These are phyloP conservation scores for Oedothorax gibbosus DNA, from an alignment of 1,140 invertebrate genomes.

Conservation along the genomic window DNA sequence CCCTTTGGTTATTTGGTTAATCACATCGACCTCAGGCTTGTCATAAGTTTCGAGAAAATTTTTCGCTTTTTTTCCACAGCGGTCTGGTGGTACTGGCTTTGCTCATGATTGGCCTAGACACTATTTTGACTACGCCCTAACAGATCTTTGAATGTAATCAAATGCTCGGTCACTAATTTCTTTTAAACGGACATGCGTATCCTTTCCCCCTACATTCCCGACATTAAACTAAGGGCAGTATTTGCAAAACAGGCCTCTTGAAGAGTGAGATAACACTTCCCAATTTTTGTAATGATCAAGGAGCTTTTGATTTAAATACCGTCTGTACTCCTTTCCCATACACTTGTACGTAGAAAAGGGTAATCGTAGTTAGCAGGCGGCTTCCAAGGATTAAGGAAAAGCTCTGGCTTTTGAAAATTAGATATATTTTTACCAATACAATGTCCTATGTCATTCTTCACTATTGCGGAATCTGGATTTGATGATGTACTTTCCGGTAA, in stretches of 20 bases:
- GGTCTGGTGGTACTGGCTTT: too few species aligned
- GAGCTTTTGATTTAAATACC: neutral
- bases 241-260: conserved; percentile 9
- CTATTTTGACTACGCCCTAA: too few species aligned
- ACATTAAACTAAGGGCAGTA: neutral
- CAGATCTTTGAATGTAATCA: too few species aligned
- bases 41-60: too few species aligned
- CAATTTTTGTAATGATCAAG: conserved; percentile 6
- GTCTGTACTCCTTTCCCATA: conserved; percentile 1
- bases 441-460: too few species aligned
- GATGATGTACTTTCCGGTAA: too few species aligned
- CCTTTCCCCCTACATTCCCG: conserved; percentile 2
- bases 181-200: too few species aligned
- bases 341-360: conserved; percentile 1
- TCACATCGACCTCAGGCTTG: neutral
- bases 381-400: neutral
- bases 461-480: too few species aligned
- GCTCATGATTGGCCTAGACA: too few species aligned
- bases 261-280: neutral
- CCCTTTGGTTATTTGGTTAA: conserved; percentile 1
- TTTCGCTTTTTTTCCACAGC: too few species aligned
- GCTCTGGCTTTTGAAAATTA: neutral
- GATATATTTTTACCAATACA: conserved; percentile 8
- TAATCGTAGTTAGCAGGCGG: neutral
- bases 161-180: too few species aligned